Conservation (phyloP, 2,888 invertebrate species). For the Eupelmus urozonus region DNA sequence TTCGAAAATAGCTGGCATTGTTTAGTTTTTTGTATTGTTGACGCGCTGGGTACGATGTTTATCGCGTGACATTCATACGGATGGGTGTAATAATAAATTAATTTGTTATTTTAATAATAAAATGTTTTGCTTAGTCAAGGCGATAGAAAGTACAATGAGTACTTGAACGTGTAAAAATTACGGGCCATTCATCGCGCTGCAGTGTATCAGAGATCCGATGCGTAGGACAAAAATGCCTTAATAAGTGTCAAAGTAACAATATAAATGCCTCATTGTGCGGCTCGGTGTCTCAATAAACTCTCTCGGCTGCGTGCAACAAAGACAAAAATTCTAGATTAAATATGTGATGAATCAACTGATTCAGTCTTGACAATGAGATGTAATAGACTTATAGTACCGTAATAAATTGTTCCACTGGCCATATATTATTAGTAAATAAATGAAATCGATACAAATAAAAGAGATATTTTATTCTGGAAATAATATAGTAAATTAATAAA, state of each 20-base stretch:
- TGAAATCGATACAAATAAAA: not conserved
- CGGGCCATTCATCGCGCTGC: not conserved
- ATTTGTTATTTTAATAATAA: no score
- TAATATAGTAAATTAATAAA: no score
- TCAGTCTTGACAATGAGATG: constrained; percentile 10
- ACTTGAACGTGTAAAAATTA: no score
- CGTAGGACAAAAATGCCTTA: constrained; percentile 11
- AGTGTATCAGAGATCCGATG: not conserved
- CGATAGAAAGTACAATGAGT: no score
- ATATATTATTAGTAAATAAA: constrained; percentile 16
- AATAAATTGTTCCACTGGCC: no score
- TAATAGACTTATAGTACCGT: constrained; percentile 2
- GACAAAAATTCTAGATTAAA: constrained; percentile 4
- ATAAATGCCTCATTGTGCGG: not conserved
- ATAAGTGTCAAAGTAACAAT: not conserved
- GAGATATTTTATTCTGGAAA: not conserved
- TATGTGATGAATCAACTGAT: not conserved
- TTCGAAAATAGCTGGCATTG: no score
- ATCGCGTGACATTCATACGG: no score
- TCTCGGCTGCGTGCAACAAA: not conserved
- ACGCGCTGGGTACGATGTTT: no score
- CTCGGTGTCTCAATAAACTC: constrained; percentile 16
- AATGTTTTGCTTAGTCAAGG: no score
- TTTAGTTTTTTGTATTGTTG: no score
- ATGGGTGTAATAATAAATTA: no score